phyloP scores from a whole-genome alignment of 2,113 vertebrate species.

The Athene cunicularia region DNA sequence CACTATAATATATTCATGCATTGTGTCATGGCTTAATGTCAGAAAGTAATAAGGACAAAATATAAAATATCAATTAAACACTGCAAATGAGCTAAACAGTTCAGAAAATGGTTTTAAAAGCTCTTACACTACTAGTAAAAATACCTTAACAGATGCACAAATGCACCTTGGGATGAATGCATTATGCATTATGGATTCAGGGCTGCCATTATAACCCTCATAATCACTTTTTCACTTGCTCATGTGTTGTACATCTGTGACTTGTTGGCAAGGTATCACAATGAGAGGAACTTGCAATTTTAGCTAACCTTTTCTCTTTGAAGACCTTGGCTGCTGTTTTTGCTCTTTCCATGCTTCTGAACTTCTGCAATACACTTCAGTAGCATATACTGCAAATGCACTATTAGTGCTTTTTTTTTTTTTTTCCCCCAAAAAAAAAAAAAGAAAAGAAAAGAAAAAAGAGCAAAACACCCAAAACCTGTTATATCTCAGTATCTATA shows the following conservation, averaged over 20 bases:
- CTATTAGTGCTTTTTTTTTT: not conserved
- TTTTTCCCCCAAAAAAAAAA: too few relatives aligned
- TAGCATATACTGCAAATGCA: not conserved
- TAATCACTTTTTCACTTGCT: constrained; percentile 50
- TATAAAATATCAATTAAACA: constrained; percentile 52
- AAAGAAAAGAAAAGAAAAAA: too few relatives aligned
- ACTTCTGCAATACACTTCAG: not conserved
- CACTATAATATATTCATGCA: not conserved
- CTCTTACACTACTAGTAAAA: constrained; percentile 7
- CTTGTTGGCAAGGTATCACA: constrained; percentile 12
- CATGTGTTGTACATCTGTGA: constrained; percentile 14
- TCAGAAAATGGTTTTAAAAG: not conserved
- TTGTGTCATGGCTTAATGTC: not conserved
- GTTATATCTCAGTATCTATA: not conserved
- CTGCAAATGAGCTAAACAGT: constrained; percentile 12
- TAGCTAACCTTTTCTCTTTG: constrained; percentile 8
- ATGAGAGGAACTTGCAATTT: not conserved
- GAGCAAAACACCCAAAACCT: too few relatives aligned
- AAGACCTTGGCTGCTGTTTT: not conserved
- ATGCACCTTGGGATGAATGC: constrained; percentile 28
- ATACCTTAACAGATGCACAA: constrained; percentile 51
- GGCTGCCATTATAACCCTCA: constrained; percentile 1
- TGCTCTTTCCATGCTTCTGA: not conserved
- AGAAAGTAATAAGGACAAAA: constrained; percentile 27
- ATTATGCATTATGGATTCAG: constrained; percentile 25